Conservation (phyloP, 1,140 invertebrate genomes). For the Calephelis virginiensis region DNA sequence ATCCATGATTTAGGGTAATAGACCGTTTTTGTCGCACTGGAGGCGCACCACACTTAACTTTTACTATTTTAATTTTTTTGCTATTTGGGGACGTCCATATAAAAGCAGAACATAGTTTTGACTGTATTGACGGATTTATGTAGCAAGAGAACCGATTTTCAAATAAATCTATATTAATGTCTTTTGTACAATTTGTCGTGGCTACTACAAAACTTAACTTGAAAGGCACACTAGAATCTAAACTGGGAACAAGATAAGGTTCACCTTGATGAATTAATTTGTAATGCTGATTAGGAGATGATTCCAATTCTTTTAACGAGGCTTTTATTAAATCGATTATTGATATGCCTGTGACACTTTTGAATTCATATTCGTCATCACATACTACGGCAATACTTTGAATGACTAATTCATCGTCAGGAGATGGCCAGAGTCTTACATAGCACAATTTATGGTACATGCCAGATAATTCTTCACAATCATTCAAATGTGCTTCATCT, state of each 20-base stretch:
- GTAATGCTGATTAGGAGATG: constrained; percentile 37
- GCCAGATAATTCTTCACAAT: constrained; percentile 55
- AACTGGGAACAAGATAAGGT: constrained; percentile 46
- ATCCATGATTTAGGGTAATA: constrained; percentile 28
- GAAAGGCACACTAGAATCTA: constrained; percentile 43
- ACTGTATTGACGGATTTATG: constrained; percentile 35
- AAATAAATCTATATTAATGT: constrained; percentile 31
- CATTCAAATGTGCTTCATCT: constrained; percentile 32
- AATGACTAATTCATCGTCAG: constrained; percentile 52
- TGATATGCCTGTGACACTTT: constrained; percentile 40
- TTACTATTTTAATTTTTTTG: constrained; percentile 40
- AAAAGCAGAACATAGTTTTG: constrained; percentile 44
- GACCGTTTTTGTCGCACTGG: constrained; percentile 37
- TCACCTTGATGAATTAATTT: constrained; percentile 49
- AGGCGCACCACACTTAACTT: constrained; percentile 32
- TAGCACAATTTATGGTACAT: constrained; percentile 49
- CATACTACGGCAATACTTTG: constrained; percentile 43
- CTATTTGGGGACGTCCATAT: constrained; percentile 44
- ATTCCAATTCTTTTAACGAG: constrained; percentile 45
- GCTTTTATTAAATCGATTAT: constrained; percentile 37
- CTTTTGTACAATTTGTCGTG: constrained; percentile 51
- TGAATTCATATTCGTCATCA: constrained; percentile 51
- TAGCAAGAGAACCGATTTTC: constrained; percentile 35
- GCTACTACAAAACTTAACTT: constrained; percentile 46
- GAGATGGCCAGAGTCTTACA: constrained; percentile 47